Evolutionary conservation across 2,797 vertebrate species (phyloP), one percentile per base, ranked within the genome.

Genomic region (Antennarius maculatus): DNA sequence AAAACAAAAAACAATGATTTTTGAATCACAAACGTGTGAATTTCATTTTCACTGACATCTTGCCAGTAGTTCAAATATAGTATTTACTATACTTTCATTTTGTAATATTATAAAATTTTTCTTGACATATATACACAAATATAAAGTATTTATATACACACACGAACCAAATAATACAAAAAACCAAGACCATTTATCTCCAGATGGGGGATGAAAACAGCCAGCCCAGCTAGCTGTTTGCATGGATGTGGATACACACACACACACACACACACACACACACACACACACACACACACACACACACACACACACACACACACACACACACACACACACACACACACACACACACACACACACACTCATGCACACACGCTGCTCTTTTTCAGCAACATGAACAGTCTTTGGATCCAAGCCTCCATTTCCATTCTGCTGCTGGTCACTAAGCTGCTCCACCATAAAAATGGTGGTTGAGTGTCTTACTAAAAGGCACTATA

Each of bases 61-160:
- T 73, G 47, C 69, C 71, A 74, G 72, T 81, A 89, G 78, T 78
- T 82, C 61, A 91, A 86, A 91, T 84, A 89, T 84, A 89, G 76
- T 49, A 41, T 86, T 85, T 70, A 87, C 66, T 71, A 77, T 83
- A 83, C 82, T 85, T 86, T 70, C 59, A 82, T 87, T 91, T 92
- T 91, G 92, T 82, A 93, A 94, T 92, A 93, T 92, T 92, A 93
- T 83, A 93, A 92, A 91, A 89, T 76, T 66, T 80, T 71, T 92
- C 66, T 86, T 59, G 34, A 85, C 64, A 87, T 86, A 85, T 90
- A 43, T 89, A 88, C 88, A 90, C 82, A 87, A 79, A 85, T 82
- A 84, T 82, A 88, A 71, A 74, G 74, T 61, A 68, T 45, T 56
- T 87, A 88, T 91, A 73, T 82, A 91, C 79, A 88, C 74, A 84